Conservation (phyloP, 2,113 vertebrate species). For the Capreolus pygargus region DNA sequence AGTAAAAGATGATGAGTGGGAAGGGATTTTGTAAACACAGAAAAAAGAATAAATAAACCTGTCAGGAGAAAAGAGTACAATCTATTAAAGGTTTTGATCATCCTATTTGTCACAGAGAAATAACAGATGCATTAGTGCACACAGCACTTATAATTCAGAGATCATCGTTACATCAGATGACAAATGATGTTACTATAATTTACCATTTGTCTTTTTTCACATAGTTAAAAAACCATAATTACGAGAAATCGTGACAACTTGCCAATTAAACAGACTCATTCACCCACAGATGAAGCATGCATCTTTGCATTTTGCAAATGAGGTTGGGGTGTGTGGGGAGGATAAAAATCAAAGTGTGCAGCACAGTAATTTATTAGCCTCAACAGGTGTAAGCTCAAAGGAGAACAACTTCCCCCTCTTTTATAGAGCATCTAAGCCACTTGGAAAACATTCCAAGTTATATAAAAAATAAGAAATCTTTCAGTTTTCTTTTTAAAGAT, state of each 20-base stretch:
- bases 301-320: slow-evolving; percentile 50
- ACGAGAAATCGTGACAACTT: slow-evolving; percentile 53
- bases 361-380: not conserved
- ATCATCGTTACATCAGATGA: slow-evolving; percentile 20
- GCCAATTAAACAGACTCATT: slow-evolving; percentile 55
- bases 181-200: slow-evolving; percentile 53
- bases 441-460: not conserved
- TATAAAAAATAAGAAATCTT: not conserved
- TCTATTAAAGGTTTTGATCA: slow-evolving; percentile 50
- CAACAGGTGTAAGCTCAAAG: not conserved
- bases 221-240: slow-evolving; percentile 58
- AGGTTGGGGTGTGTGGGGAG: not conserved
- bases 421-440: not conserved
- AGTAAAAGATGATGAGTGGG: not conserved
- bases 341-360: not conserved
- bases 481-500: not conserved
- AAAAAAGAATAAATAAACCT: slow-evolving; percentile 33
- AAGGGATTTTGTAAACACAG: slow-evolving; percentile 18
- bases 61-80: slow-evolving; percentile 10
- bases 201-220: slow-evolving; percentile 58
- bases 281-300: slow-evolving; percentile 21
- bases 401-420: not conserved
- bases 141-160: slow-evolving; percentile 53
- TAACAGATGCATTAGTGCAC: slow-evolving; percentile 48
- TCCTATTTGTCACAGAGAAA: slow-evolving; percentile 56